Evolutionary conservation across 2,113 vertebrate genomes (phyloP).

Genomic region (Gracilinanus agilis): DNA sequence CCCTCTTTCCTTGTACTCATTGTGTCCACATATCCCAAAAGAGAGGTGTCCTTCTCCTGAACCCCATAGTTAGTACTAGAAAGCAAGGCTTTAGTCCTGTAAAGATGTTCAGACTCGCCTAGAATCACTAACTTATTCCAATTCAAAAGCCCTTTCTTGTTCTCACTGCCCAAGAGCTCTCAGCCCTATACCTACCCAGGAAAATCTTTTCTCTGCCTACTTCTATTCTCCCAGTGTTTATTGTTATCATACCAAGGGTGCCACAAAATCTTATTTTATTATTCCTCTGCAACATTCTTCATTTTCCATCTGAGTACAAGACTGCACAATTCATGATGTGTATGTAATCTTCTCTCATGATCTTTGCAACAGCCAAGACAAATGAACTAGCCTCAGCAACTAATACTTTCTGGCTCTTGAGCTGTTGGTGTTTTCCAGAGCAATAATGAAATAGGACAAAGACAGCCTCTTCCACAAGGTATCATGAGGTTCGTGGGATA

Average conservation of each 20-base stretch:
- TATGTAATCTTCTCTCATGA: not conserved
- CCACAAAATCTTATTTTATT: not conserved
- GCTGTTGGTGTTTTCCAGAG: not conserved
- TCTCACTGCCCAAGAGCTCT: not conserved
- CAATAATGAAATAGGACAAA: not conserved
- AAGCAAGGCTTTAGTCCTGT: accelerated
- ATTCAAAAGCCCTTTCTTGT: not conserved
- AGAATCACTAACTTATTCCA: not conserved
- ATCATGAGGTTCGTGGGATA: not conserved
- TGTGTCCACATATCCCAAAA: not conserved
- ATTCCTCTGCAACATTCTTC: not conserved
- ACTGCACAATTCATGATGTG: not conserved
- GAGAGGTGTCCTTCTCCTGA: not conserved
- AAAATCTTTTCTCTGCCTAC: not conserved
- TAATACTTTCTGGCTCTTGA: not conserved
- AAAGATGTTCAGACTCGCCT: not conserved
- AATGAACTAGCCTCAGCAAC: conserved; percentile 7
- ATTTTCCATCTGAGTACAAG: not conserved
- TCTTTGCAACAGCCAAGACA: conserved; percentile 50
- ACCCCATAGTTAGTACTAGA: not conserved
- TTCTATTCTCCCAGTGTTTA: not conserved
- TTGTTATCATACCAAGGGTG: not conserved
- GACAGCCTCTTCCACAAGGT: not conserved
- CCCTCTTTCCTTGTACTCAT: not conserved
- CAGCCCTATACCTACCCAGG: not conserved